Percentiles rank a stretch among this genome's conserved stretches.
phyloP scores from a whole-genome alignment of 2,888 invertebrate species.

The Plagiodera versicolora region DNA sequence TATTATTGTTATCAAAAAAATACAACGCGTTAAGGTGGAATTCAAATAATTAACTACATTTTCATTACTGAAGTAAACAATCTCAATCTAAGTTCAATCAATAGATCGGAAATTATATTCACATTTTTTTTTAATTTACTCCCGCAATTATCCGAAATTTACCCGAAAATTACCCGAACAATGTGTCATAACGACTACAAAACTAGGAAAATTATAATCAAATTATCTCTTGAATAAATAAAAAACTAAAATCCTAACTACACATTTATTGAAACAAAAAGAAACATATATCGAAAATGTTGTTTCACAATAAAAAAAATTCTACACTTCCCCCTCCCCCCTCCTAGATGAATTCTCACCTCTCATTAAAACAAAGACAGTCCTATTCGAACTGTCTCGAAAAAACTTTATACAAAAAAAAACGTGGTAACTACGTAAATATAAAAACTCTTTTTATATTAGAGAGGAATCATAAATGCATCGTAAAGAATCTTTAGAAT shows the following conservation, averaged over 20 bases:
- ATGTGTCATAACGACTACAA: neutral
- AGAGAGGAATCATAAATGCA: slow-evolving; percentile 30
- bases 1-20: neutral
- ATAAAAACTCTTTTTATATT: slow-evolving; percentile 13
- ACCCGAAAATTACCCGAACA: neutral
- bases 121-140: slow-evolving; percentile 5
- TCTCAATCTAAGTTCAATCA: neutral
- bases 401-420: slow-evolving; percentile 19
- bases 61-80: slow-evolving; percentile 15
- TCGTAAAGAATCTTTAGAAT: slow-evolving; percentile 23
- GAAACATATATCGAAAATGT: slow-evolving; percentile 30
- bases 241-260: slow-evolving; percentile 34
- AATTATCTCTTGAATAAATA: slow-evolving; percentile 21
- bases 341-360: slow-evolving; percentile 18
- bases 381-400: slow-evolving; percentile 14
- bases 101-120: neutral
- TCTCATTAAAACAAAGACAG: slow-evolving; percentile 13
- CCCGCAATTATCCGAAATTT: neutral
- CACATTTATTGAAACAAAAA: slow-evolving; percentile 35
- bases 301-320: slow-evolving; percentile 15
- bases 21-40: slow-evolving; percentile 13
- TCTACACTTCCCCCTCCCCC: slow-evolving; percentile 28
- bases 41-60: neutral
- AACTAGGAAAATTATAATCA: slow-evolving; percentile 24
- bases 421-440: slow-evolving; percentile 26